Conservation (phyloP, 2,888 invertebrate species). For the Ischnura elegans region DNA sequence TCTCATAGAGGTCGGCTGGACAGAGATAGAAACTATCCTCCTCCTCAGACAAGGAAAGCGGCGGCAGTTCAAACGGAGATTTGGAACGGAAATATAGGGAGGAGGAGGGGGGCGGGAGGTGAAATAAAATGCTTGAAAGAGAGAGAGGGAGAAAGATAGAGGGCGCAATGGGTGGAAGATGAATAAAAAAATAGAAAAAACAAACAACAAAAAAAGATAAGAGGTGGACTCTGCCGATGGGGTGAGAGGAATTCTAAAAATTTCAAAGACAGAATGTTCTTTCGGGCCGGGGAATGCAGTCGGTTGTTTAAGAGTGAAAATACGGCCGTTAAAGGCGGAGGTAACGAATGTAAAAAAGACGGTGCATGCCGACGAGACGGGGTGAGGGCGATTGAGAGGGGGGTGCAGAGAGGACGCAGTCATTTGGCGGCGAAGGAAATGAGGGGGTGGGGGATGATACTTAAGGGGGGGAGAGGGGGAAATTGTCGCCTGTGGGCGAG, state of each 20-base stretch:
- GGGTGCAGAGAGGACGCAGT: not conserved
- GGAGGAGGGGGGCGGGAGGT: not conserved
- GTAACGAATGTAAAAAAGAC: conserved; percentile 32
- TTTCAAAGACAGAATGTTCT: conserved; percentile 58
- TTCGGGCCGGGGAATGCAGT: conserved; percentile 39
- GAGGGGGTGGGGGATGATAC: not conserved
- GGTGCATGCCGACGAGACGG: too few species aligned
- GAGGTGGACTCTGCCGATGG: not conserved
- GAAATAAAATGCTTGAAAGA: not conserved
- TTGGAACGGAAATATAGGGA: not conserved
- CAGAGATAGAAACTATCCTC: conserved; percentile 18
- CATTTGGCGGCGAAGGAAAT: conserved; percentile 30
- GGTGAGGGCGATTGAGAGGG: not conserved
- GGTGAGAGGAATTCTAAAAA: conserved; percentile 50
- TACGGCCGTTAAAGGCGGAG: conserved; percentile 47
- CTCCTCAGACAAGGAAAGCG: not conserved
- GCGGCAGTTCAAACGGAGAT: not conserved
- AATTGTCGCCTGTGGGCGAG: not conserved
- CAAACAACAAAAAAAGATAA: too few species aligned
- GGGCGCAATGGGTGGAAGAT: not conserved
- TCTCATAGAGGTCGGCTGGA: conserved; percentile 7
- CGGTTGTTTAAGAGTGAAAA: conserved; percentile 53
- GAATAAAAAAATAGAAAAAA: too few species aligned
- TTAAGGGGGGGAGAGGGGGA: not conserved
- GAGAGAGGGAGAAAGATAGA: not conserved